phyloP scores from a whole-genome alignment of 2,797 vertebrate species.

The Tapera naevia region DNA sequence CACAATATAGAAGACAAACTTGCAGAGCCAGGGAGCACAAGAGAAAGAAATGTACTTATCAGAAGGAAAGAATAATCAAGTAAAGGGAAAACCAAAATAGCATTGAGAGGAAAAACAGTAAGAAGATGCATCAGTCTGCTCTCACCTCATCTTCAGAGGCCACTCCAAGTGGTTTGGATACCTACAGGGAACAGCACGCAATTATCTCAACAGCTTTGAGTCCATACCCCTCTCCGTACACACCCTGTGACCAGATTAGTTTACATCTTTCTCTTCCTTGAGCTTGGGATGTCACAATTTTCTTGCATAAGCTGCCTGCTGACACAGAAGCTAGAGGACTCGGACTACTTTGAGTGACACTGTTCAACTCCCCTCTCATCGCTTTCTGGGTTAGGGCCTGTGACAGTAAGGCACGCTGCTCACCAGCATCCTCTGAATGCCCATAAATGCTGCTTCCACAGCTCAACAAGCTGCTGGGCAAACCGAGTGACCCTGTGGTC shows the following conservation, averaged over 20 bases:
- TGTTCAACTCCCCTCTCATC: background rate
- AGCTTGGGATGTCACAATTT: background rate
- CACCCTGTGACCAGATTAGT: fast-evolving
- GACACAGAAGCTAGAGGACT: background rate
- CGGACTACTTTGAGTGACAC: background rate
- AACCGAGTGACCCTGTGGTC: fast-evolving
- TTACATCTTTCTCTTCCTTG: background rate
- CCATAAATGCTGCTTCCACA: fast-evolving
- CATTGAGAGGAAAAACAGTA: background rate
- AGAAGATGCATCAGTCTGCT: background rate
- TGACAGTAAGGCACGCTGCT: background rate
- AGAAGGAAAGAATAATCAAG: background rate
- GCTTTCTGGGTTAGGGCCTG: background rate
- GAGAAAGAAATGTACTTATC: background rate
- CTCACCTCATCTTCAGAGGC: conserved; percentile 94
- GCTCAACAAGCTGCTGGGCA: background rate
- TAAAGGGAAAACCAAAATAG: background rate
- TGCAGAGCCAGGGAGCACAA: background rate
- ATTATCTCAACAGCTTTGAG: background rate
- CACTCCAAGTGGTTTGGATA: conserved; percentile 89
- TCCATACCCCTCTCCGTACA: background rate
- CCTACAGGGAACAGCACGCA: conserved; percentile 69
- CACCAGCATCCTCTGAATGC: fast-evolving
- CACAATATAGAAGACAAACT: background rate
- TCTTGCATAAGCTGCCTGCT: background rate